A percentile compares a stretch with the other conserved stretches of the same genome.
Conservation (phyloP, 2,113 vertebrate species). For the Engraulis encrasicolus region DNA sequence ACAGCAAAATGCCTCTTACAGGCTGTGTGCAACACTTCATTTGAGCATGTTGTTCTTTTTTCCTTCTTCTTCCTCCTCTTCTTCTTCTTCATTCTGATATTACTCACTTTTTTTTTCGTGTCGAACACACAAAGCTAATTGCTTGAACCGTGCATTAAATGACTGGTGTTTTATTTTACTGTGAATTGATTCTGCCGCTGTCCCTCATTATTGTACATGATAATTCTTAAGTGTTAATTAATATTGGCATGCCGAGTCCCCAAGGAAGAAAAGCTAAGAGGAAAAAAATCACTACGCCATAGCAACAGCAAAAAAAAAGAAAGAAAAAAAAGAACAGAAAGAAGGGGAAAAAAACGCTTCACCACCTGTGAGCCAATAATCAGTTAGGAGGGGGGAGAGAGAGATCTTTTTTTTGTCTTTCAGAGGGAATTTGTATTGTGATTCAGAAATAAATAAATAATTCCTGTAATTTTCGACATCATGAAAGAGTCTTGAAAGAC, state of each 20-base stretch:
- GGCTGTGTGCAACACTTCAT: not conserved
- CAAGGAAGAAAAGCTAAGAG: not conserved
- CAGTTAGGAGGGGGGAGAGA: not conserved
- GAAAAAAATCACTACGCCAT: not conserved
- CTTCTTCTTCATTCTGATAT: too few species aligned
- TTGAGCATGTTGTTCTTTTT: not conserved
- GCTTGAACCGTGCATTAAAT: not conserved
- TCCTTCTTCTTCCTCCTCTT: too few species aligned
- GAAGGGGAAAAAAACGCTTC: not conserved
- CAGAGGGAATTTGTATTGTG: not conserved
- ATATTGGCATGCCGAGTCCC: slow-evolving; percentile 10
- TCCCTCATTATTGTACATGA: slow-evolving; percentile 14
- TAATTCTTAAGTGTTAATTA: slow-evolving; percentile 21
- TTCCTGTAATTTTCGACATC: not conserved
- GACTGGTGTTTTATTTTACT: slow-evolving; percentile 18
- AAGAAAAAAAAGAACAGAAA: too few species aligned
- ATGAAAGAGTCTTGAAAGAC: not conserved
- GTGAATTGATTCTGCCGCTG: not conserved
- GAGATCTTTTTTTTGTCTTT: not conserved
- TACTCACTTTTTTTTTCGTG: not conserved
- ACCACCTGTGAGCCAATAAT: slow-evolving; percentile 5
- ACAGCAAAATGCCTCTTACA: not conserved
- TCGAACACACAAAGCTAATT: not conserved
- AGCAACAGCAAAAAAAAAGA: not conserved
- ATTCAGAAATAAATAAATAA: slow-evolving; percentile 11